These are phyloP conservation scores for Synanthedon formicaeformis DNA, from an alignment of 2,888 invertebrate genomes.

Conservation along the genomic window DNA sequence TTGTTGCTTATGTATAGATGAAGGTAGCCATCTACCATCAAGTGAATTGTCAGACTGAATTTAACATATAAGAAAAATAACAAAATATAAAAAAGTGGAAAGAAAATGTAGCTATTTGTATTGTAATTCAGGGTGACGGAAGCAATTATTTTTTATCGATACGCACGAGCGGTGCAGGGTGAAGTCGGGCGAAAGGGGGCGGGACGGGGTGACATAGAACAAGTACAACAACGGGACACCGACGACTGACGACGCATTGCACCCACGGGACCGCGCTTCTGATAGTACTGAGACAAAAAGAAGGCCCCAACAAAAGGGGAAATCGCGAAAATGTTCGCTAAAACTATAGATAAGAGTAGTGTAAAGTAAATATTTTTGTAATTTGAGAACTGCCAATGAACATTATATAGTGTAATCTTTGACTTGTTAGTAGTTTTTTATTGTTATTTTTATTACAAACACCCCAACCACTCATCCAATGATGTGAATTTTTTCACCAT, in stretches of 20 bases:
- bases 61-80: too few relatives aligned
- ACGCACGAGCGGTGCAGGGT: conserved; percentile 46
- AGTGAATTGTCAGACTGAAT: too few relatives aligned
- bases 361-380: not conserved
- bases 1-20: too few relatives aligned
- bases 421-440: conserved; percentile 2
- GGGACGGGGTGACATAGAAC: conserved; percentile 17
- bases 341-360: not conserved
- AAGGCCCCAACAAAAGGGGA: not conserved
- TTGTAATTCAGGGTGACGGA: conserved; percentile 47
- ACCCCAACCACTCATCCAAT: too few relatives aligned
- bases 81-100: not conserved
- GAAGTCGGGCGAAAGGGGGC: conserved; percentile 9
- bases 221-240: conserved; percentile 27
- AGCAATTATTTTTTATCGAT: conserved; percentile 68
- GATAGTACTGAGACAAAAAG: conserved; percentile 12
- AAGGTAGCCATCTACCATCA: too few relatives aligned
- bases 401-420: not conserved
- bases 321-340: not conserved
- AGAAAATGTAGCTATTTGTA: conserved; percentile 23
- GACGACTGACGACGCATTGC: conserved; percentile 65
- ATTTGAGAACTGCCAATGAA: too few relatives aligned
- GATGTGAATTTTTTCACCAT: too few relatives aligned
- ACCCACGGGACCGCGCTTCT: conserved; percentile 46
- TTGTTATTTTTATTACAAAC: not conserved